Evolutionary conservation across 2,888 invertebrate species (phyloP).

Genomic region (Harmothoe impar): DNA sequence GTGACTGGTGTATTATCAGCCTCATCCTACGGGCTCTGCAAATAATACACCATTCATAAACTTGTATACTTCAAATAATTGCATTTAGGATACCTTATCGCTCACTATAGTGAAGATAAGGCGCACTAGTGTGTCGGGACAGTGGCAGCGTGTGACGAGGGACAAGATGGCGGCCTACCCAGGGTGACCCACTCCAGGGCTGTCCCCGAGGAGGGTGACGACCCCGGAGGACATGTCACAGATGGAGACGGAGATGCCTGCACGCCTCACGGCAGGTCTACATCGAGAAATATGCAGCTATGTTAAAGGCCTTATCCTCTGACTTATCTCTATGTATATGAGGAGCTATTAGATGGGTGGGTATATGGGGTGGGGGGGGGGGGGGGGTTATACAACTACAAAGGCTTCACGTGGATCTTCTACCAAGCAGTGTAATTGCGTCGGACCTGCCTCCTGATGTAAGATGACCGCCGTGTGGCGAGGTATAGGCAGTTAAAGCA

Average conservation of each 20-base stretch:
- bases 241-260: background rate
- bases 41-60: too few species aligned
- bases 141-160: too few species aligned
- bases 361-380: background rate
- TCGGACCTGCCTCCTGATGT: background rate
- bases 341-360: background rate
- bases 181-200: too few species aligned
- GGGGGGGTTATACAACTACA: background rate
- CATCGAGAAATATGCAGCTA: background rate
- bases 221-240: slow-evolving; percentile 15
- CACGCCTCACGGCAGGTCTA: background rate
- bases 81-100: too few species aligned
- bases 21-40: too few species aligned
- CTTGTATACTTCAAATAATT: too few species aligned
- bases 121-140: too few species aligned
- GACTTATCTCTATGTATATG: too few species aligned
- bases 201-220: background rate
- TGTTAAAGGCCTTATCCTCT: background rate
- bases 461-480: background rate
- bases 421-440: background rate
- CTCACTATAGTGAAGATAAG: too few species aligned
- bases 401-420: background rate
- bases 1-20: too few species aligned
- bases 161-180: too few species aligned
- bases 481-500: background rate